A percentile compares a stretch with the other conserved stretches of the same genome.
Conservation (phyloP, 2,888 invertebrate species). For the Clusia tigrina region DNA sequence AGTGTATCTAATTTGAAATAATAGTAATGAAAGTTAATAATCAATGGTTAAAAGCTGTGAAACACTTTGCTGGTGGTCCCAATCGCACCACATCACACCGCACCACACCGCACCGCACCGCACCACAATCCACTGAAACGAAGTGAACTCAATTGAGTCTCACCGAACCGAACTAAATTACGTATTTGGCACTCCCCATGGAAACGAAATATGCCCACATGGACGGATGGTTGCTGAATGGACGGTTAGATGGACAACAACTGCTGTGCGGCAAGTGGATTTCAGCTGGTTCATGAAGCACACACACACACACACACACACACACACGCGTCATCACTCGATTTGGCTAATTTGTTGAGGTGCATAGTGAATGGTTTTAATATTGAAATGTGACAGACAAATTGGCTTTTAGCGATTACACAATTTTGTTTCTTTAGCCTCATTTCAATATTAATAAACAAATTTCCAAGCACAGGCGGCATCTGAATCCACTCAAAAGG, state of each 20-base stretch:
- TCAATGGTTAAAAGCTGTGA: not conserved
- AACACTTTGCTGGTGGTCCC: not conserved
- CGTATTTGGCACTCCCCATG: slow-evolving; percentile 3
- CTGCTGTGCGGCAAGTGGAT: not conserved
- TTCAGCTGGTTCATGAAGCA: not conserved
- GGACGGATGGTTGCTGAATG: too few species aligned
- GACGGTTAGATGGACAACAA: slow-evolving; percentile 30
- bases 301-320: not conserved
- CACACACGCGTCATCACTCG: not conserved
- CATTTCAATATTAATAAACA: too few species aligned
- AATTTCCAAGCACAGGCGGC: too few species aligned
- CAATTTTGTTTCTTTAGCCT: not conserved
- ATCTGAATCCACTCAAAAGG: too few species aligned
- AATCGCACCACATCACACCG: too few species aligned
- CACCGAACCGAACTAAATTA: too few species aligned
- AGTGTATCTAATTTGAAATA: not conserved
- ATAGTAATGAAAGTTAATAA: not conserved
- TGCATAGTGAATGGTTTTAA: too few species aligned
- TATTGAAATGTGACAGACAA: slow-evolving; percentile 53
- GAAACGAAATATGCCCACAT: not conserved
- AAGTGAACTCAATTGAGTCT: too few species aligned
- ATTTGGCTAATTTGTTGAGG: slow-evolving; percentile 1
- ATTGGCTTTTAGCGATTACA: slow-evolving; percentile 49
- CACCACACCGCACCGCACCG: too few species aligned
- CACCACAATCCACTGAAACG: too few species aligned